These are phyloP conservation scores for Drosophila paulistorum DNA, from an alignment of 1,140 invertebrate genomes.

Conservation along the genomic window DNA sequence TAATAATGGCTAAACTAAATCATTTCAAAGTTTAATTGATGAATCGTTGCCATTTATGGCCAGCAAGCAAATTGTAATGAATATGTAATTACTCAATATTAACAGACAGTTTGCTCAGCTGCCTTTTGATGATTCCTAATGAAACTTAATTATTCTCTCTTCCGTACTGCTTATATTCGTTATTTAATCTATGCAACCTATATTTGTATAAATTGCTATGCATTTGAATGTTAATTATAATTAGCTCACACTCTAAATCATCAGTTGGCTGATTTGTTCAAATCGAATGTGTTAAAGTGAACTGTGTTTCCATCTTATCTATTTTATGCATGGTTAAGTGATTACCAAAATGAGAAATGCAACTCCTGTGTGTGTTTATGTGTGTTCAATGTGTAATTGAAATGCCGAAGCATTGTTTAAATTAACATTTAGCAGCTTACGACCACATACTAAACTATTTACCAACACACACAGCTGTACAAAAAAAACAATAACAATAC, in stretches of 20 bases:
- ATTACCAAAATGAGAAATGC: constrained; percentile 25
- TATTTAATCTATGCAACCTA: neutral
- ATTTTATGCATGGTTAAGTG: neutral
- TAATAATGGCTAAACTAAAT: neutral
- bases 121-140: neutral
- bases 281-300: neutral
- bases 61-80: constrained; percentile 4
- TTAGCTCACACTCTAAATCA: constrained; percentile 4
- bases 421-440: constrained; percentile 44
- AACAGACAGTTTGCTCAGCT: neutral
- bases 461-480: constrained; percentile 27
- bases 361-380: constrained; percentile 1
- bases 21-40: neutral
- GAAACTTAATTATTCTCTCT: constrained; percentile 3
- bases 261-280: constrained; percentile 4
- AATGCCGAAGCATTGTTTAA: constrained; percentile 50
- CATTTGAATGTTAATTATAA: constrained; percentile 6
- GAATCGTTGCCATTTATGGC: neutral
- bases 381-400: constrained; percentile 45
- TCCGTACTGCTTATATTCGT: neutral
- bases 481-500: constrained; percentile 38
- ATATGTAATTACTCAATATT: constrained; percentile 2
- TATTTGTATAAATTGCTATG: neutral
- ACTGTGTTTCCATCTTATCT: neutral
- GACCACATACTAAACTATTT: constrained; percentile 18